Conservation (phyloP, 1,140 invertebrate species). For the Diabrotica undecimpunctata region DNA sequence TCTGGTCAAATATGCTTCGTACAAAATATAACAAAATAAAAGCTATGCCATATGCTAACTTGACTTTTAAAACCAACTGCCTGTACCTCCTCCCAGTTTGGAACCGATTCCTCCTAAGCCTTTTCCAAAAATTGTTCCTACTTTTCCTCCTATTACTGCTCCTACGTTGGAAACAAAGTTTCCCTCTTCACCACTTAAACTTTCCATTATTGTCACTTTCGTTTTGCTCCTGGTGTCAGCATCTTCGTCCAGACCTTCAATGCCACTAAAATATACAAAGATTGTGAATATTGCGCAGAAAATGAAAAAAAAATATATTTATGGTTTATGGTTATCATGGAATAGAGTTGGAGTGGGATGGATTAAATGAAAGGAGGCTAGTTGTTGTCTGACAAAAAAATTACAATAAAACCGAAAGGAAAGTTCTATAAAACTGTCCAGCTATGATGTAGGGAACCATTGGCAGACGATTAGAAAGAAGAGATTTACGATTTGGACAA, state of each 20-base stretch:
- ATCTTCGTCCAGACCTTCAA: conserved; percentile 59
- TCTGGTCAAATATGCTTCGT: conserved; percentile 16
- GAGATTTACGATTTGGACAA: no score
- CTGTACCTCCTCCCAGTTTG: conserved; percentile 62
- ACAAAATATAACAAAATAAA: conserved; percentile 19
- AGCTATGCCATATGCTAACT: conserved; percentile 13
- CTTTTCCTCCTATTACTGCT: conserved; percentile 70
- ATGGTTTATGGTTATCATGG: no score
- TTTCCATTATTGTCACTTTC: conserved; percentile 62
- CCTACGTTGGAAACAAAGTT: conserved; percentile 64
- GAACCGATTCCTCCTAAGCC: conserved; percentile 77
- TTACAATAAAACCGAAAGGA: no score
- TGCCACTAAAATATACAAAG: conserved; percentile 42
- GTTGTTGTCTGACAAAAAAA: no score
- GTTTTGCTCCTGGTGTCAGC: conserved; percentile 60
- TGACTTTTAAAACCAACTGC: conserved; percentile 31
- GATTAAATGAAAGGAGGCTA: no score
- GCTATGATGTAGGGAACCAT: no score
- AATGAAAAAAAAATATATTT: no score
- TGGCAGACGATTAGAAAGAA: no score
- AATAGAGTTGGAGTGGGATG: no score
- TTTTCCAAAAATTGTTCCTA: conserved; percentile 80
- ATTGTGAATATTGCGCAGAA: no score
- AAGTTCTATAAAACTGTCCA: no score
- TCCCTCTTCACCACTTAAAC: conserved; percentile 59